Evolutionary conservation across 2,113 vertebrate species (phyloP), one percentile per base, ranked within the genome.

Genomic region (Zeus faber): DNA sequence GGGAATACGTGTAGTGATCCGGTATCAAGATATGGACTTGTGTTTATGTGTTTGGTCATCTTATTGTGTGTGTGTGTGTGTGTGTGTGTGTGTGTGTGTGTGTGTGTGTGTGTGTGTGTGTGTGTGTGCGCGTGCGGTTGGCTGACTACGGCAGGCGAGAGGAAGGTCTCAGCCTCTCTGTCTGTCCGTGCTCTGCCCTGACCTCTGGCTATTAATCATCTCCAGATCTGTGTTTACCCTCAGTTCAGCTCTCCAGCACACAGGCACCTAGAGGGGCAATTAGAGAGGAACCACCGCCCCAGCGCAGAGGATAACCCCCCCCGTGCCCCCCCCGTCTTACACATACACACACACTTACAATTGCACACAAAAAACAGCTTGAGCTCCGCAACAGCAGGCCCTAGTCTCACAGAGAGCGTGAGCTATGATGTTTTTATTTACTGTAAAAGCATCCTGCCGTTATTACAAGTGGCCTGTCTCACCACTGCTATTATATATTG

Each of bases 251-350:
- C 80, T 79, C 74, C 66, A 79, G 83, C 81, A 67, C 77, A 82
- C 71, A 82, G 74, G 82, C 80, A 85, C 80, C 84, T 85, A 80
- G 80, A 85, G 84, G 84, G 82, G 79, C 85, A 87, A 87, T 87
- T 87, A 87, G 75, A 83, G 82, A 79, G 65, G 72, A 79, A 69
- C 71, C 54, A 47, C 64, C 58, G 58, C 71, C 76, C 67, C 79
- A 66, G 74, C 6, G 49, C 71, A 67, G 63, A 67, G 76, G 63
- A 76, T 77, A 78, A 55, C 80, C 77, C 79, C 70, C 75, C 69
- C 54, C 10, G 4, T 21, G n/a, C n/a, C n/a, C n/a, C n/a, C n/a
- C n/a, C n/a, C n/a, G n/a, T n/a, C n/a, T n/a, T n/a, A 31, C 48
- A 49, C 26, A 49, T n/a, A 20, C 47, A 29, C 47, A 37, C 29